Percentiles rank a stretch among this genome's conserved stretches.
These are phyloP conservation scores for Sipha flava DNA, from an alignment of 1,140 invertebrate genomes.

Conservation along the genomic window DNA sequence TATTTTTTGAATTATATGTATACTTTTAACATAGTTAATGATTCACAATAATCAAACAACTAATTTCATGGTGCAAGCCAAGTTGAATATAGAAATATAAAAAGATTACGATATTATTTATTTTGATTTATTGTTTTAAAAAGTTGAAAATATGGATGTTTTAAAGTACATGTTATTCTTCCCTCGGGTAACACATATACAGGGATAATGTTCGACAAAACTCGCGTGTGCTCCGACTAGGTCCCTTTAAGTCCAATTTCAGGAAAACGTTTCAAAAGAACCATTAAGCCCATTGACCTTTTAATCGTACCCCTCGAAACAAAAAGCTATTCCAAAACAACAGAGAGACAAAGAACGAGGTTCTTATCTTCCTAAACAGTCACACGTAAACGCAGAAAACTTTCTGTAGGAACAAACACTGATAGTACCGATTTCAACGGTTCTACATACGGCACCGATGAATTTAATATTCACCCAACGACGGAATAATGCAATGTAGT, in stretches of 20 bases:
- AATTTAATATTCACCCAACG: slow-evolving; percentile 4
- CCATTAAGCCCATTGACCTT: slow-evolving; percentile 18
- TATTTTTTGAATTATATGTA: no score
- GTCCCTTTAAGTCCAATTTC: neutral
- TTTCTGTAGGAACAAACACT: neutral
- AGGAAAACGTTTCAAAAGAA: slow-evolving; percentile 13
- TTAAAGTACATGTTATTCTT: neutral
- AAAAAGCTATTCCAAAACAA: neutral
- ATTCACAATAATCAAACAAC: no score
- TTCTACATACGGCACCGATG: neutral
- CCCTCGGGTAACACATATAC: neutral
- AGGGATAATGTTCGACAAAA: neutral
- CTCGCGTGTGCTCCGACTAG: neutral
- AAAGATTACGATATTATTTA: neutral
- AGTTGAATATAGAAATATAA: no score
- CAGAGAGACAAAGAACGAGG: neutral
- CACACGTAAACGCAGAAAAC: neutral
- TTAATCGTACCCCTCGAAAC: slow-evolving; percentile 12
- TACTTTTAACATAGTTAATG: no score
- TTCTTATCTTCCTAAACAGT: neutral
- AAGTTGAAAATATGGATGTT: neutral
- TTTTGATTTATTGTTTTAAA: neutral
- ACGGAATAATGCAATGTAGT: neutral
- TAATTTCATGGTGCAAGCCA: no score
- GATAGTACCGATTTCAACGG: slow-evolving; percentile 11